Evolutionary conservation across 1,140 invertebrate species (phyloP).

Genomic region (Heliconius hermathena): DNA sequence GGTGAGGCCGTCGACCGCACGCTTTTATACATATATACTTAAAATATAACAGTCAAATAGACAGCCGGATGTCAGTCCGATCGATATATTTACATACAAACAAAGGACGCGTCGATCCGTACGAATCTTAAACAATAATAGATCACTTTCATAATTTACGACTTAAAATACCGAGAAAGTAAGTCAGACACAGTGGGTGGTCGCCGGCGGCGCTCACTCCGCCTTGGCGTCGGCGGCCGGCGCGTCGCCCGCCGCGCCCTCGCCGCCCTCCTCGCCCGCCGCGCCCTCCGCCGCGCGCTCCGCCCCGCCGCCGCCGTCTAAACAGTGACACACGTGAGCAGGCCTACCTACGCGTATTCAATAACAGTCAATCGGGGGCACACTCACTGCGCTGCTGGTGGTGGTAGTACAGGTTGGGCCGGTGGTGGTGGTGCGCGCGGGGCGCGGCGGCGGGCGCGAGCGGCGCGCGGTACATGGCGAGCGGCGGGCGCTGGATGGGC

Average conservation of each 20-base stretch:
- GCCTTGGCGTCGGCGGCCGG: slow-evolving; percentile 59
- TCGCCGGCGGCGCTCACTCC: slow-evolving; percentile 52
- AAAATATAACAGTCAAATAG: slow-evolving; percentile 78
- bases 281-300: slow-evolving; percentile 52
- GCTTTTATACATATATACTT: slow-evolving; percentile 70
- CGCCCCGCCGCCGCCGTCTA: slow-evolving; percentile 56
- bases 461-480: slow-evolving; percentile 63
- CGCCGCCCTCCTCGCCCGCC: slow-evolving; percentile 48
- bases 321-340: background rate
- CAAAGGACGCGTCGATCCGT: slow-evolving; percentile 57
- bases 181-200: slow-evolving; percentile 44
- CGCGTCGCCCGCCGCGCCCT: slow-evolving; percentile 49
- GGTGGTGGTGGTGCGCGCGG: slow-evolving; percentile 51
- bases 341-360: background rate
- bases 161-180: slow-evolving; percentile 74
- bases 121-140: slow-evolving; percentile 67
- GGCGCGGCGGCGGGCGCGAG: slow-evolving; percentile 48
- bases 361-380: background rate
- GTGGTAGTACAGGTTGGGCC: slow-evolving; percentile 61
- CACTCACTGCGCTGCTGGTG: slow-evolving; percentile 74
- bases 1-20: slow-evolving; percentile 62
- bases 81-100: slow-evolving; percentile 75
- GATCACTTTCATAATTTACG: slow-evolving; percentile 79
- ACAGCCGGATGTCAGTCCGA: slow-evolving; percentile 71
- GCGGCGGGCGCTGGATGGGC: slow-evolving; percentile 75